Conservation (phyloP, 1,140 invertebrate species). For the Formica selysi region DNA sequence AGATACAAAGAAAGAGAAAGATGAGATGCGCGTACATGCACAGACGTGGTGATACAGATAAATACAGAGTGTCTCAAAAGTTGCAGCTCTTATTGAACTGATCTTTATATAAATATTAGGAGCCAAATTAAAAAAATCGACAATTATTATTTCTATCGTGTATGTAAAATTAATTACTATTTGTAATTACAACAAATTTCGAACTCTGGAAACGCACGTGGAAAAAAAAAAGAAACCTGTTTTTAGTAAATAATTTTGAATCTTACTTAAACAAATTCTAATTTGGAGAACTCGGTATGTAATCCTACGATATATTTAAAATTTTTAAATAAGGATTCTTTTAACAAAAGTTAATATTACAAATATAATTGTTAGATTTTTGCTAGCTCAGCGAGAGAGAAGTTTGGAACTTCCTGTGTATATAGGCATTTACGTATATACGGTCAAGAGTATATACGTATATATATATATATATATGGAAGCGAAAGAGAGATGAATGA, state of each 20-base stretch:
- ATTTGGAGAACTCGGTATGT: neutral
- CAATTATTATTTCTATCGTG: neutral
- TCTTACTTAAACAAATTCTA: neutral
- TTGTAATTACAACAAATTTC: neutral
- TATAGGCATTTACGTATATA: too few species aligned
- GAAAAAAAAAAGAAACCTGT: neutral
- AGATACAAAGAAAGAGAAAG: neutral
- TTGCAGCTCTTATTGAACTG: neutral
- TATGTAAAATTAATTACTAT: neutral
- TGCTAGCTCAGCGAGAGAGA: neutral
- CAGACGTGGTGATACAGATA: neutral
- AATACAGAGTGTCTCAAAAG: conserved; percentile 11
- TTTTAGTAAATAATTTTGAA: neutral
- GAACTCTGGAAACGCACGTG: neutral
- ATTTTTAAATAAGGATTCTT: neutral
- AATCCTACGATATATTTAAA: neutral
- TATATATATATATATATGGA: neutral
- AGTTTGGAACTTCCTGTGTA: neutral
- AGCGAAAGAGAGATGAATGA: conserved; percentile 59
- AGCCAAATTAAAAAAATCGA: neutral
- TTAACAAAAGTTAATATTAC: neutral
- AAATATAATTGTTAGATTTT: neutral
- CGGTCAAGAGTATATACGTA: neutral
- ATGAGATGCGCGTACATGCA: too few species aligned
- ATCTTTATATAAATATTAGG: neutral